phyloP scores from a whole-genome alignment of 2,888 invertebrate species.

The Electrophaes corylata region DNA sequence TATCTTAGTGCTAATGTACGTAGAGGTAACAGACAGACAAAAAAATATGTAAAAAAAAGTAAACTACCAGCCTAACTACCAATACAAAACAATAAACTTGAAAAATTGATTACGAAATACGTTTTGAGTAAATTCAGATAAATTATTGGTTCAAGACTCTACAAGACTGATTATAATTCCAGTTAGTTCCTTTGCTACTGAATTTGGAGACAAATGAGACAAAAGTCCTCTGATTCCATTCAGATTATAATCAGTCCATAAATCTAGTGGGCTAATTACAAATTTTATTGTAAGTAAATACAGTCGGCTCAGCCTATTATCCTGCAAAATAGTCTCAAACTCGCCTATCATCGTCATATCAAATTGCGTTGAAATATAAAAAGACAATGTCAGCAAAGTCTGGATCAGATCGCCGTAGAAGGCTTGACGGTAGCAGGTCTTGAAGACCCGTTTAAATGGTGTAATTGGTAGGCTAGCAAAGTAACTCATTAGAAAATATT shows the following conservation, averaged over 20 bases:
- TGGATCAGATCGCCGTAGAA: slow-evolving; percentile 73
- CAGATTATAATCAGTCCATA: background rate
- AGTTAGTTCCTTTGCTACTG: background rate
- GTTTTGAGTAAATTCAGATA: too few species aligned
- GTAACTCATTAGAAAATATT: slow-evolving; percentile 44
- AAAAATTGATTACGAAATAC: too few species aligned
- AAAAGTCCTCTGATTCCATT: background rate
- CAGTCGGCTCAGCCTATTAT: slow-evolving; percentile 28
- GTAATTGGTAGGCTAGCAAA: slow-evolving; percentile 76
- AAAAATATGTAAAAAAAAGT: too few species aligned
- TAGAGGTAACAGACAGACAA: too few species aligned
- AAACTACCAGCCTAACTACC: too few species aligned
- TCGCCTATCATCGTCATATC: slow-evolving; percentile 49
- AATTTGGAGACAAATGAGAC: background rate
- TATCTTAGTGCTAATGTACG: too few species aligned
- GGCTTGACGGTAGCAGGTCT: slow-evolving; percentile 69
- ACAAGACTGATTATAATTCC: background rate
- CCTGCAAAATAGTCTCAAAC: slow-evolving; percentile 21
- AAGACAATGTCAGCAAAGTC: slow-evolving; percentile 69
- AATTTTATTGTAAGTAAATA: background rate
- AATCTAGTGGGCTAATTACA: background rate
- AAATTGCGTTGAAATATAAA: slow-evolving; percentile 63
- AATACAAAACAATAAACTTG: too few species aligned
- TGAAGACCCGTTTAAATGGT: slow-evolving; percentile 74
- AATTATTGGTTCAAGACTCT: too few species aligned